Evolutionary conservation across 2,888 invertebrate genomes (phyloP).

Genomic region (Nomada ruficornis): DNA sequence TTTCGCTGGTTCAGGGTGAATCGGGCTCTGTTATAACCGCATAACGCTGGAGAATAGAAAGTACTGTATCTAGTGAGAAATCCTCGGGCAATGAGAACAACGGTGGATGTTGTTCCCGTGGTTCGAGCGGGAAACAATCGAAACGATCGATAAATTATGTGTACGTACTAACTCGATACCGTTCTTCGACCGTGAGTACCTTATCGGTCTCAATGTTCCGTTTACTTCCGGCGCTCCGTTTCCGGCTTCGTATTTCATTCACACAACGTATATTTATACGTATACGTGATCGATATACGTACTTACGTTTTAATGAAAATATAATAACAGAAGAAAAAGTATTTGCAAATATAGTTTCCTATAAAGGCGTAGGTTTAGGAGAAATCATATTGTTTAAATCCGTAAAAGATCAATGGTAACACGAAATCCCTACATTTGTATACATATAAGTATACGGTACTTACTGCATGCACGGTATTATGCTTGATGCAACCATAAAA

Average conservation of each 20-base stretch:
- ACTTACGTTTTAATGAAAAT: conserved; percentile 22
- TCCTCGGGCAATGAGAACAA: conserved; percentile 41
- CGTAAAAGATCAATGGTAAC: no score
- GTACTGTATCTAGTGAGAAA: conserved; percentile 27
- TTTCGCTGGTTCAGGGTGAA: background rate
- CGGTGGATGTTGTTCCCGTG: conserved; percentile 44
- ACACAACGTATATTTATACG: conserved; percentile 35
- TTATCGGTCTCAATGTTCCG: conserved; percentile 76
- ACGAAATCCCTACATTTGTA: no score
- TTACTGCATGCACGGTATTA: background rate
- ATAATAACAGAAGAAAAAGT: no score
- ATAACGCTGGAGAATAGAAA: conserved; percentile 38
- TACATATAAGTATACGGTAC: no score
- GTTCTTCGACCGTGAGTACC: conserved; percentile 77
- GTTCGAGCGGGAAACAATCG: conserved; percentile 63
- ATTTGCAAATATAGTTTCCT: no score
- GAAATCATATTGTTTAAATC: no score
- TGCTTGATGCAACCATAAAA: background rate
- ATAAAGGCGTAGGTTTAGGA: no score
- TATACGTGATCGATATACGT: conserved; percentile 33
- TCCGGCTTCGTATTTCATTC: conserved; percentile 71
- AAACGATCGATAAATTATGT: conserved; percentile 63
- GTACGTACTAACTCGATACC: conserved; percentile 65
- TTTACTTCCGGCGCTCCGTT: conserved; percentile 74
- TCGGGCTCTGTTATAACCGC: background rate